Percentiles rank a stretch among this genome's conserved stretches.
phyloP scores from a whole-genome alignment of 2,797 vertebrate species.

The Pangasius macronema region DNA sequence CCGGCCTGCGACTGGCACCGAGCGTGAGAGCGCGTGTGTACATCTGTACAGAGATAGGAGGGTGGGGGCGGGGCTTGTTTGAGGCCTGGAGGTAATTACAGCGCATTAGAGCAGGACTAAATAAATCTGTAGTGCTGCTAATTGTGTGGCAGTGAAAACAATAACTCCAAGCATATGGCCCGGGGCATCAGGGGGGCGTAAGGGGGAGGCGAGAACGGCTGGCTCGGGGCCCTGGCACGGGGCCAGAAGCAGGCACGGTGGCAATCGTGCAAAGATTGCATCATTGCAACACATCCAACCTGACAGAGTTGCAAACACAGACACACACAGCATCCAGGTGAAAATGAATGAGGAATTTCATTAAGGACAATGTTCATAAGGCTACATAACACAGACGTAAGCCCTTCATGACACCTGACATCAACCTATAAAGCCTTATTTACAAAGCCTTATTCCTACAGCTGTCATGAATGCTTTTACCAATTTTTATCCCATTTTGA shows the following conservation, averaged over 20 bases:
- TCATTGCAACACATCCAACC: slow-evolving; percentile 65
- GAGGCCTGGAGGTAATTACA: slow-evolving; percentile 81
- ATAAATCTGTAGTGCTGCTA: slow-evolving; percentile 89
- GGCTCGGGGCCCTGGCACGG: slow-evolving; percentile 69
- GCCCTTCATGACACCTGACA: not conserved
- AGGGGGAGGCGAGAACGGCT: slow-evolving; percentile 62
- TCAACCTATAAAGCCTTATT: no score
- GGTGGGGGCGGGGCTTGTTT: slow-evolving; percentile 67
- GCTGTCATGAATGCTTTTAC: not conserved
- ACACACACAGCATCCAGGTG: not conserved
- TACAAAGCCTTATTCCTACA: not conserved
- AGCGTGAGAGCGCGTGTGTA: slow-evolving; percentile 9
- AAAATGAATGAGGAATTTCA: not conserved
- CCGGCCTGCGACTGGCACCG: slow-evolving; percentile 48
- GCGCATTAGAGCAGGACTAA: slow-evolving; percentile 84
- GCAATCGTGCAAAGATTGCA: slow-evolving; percentile 59
- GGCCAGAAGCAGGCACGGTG: slow-evolving; percentile 72
- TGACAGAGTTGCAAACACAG: not conserved
- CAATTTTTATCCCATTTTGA: not conserved
- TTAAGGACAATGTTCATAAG: not conserved
- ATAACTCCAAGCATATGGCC: slow-evolving; percentile 84
- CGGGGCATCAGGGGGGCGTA: slow-evolving; percentile 66
- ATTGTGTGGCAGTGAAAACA: slow-evolving; percentile 88
- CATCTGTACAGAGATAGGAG: not conserved
- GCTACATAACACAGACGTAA: not conserved